Evolutionary conservation across 2,888 invertebrate species (phyloP), one percentile per base, ranked within the genome.

Genomic region (Acronicta leporina): DNA sequence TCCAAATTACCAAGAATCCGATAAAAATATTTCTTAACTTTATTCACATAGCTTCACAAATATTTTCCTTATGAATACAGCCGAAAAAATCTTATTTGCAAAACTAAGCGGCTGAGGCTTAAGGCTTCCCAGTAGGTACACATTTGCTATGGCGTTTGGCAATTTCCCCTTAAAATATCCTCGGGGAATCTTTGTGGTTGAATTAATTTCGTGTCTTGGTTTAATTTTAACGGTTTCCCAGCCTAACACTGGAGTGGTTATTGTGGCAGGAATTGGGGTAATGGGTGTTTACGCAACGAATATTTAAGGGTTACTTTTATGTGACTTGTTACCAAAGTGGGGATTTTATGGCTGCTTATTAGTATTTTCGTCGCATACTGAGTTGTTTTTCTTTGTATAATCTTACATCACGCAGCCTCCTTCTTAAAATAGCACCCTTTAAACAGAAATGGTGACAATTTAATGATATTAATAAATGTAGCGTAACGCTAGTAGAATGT

Each of bases 81-180:
- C 7, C 35, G 46, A 55, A 67, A 50, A 69, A 52, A 59, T 53
- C 55, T 55, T 74, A 66, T 73, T 75, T 67, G 63, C 43, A n/a
- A 30, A 41, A 56, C 48, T 69, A 75, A 73, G 57, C 50, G 59
- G 72, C 45, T 61, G 33, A 51, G 46, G 51, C 45, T 60, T 57
- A 56, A 30, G 57, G 59, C 25, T 64, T 64, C 44, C 57, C 46
- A 20, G 2, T 20, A 20, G 60, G 53, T 62, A 45, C 64, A 75
- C 73, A 73, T 75, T 79, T 71, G 64, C 73, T 52, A 71, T 69
- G 69, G 70, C 68, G 65, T 69, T 74, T 66, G 72, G 79, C 73
- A 71, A 76, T 75, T 73, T 68, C 51, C 66, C 61, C 55, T 68
- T 48, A 62, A 74, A 73, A 74, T 64, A 74, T 68, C 63, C 63